phyloP scores from a whole-genome alignment of 2,113 vertebrate genomes.

The Gambusia holbrooki region DNA sequence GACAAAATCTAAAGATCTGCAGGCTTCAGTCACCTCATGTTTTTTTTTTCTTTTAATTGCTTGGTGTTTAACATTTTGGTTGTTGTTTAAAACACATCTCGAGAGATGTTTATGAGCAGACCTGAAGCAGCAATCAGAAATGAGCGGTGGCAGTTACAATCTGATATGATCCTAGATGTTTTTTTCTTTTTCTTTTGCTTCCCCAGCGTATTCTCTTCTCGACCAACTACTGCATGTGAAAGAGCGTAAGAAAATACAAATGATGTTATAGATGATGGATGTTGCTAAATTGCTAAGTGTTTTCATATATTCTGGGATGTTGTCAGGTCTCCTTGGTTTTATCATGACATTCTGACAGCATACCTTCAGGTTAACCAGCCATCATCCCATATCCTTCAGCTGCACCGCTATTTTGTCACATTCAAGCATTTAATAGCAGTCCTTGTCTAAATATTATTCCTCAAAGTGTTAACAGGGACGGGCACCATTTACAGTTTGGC shows the following conservation, averaged over 20 bases:
- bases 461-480: constrained; percentile 1
- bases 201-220: constrained; percentile 4
- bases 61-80: not conserved
- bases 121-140: constrained; percentile 24
- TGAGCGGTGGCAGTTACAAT: not conserved
- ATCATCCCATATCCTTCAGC: constrained; percentile 41
- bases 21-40: too few relatives aligned
- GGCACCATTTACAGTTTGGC: constrained; percentile 3
- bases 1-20: too few relatives aligned
- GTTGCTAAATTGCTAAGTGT: not conserved
- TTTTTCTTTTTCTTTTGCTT: not conserved
- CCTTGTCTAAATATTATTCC: constrained; percentile 30
- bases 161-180: constrained; percentile 1
- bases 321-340: constrained; percentile 62
- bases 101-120: constrained; percentile 11
- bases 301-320: constrained; percentile 14
- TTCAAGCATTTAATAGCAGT: constrained; percentile 61
- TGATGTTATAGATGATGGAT: constrained; percentile 1
- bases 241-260: not conserved
- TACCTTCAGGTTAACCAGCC: constrained; percentile 26
- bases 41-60: not conserved
- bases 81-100: not conserved
- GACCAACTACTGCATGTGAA: not conserved
- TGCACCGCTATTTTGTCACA: constrained; percentile 60
- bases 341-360: constrained; percentile 64